Conservation (phyloP, 2,797 vertebrate species). For the Antrozous pallidus region DNA sequence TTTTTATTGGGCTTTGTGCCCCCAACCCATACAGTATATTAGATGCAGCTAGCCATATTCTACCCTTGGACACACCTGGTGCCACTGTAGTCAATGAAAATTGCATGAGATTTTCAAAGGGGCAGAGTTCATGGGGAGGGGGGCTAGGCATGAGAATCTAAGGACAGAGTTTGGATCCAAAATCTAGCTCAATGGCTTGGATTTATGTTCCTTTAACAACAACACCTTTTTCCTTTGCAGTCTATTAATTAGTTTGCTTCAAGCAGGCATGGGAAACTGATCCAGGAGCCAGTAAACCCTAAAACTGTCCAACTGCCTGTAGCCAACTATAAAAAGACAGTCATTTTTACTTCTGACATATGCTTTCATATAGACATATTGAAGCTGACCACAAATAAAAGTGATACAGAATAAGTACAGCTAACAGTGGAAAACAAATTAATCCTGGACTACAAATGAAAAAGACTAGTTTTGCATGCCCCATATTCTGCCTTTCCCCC, state of each 20-base stretch:
- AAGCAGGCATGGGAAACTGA: conserved; percentile 70
- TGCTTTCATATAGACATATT: conserved; percentile 72
- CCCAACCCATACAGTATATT: conserved; percentile 46
- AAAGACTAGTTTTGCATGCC: conserved; percentile 2
- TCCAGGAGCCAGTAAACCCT: conserved; percentile 71
- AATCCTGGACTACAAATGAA: conserved; percentile 44
- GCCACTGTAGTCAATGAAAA: conserved; percentile 47
- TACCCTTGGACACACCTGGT: conserved; percentile 6
- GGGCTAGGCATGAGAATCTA: background rate
- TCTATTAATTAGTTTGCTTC: conserved; percentile 67
- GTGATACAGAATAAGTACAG: conserved; percentile 71
- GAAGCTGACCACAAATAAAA: conserved; percentile 73
- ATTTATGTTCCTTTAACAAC: background rate
- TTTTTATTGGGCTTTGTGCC: conserved; percentile 12
- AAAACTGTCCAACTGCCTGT: conserved; percentile 72
- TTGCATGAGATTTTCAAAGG: background rate
- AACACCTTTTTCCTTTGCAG: conserved; percentile 31
- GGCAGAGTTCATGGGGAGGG: background rate
- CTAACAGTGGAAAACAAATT: conserved; percentile 74
- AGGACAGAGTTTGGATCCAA: background rate
- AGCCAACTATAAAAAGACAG: conserved; percentile 74
- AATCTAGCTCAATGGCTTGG: background rate
- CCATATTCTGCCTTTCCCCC: background rate
- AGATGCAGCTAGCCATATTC: conserved; percentile 22
- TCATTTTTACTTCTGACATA: conserved; percentile 72